Evolutionary conservation across 2,888 invertebrate genomes (phyloP), one percentile per base, ranked within the genome.

Genomic region (Drosophila antonietae): DNA sequence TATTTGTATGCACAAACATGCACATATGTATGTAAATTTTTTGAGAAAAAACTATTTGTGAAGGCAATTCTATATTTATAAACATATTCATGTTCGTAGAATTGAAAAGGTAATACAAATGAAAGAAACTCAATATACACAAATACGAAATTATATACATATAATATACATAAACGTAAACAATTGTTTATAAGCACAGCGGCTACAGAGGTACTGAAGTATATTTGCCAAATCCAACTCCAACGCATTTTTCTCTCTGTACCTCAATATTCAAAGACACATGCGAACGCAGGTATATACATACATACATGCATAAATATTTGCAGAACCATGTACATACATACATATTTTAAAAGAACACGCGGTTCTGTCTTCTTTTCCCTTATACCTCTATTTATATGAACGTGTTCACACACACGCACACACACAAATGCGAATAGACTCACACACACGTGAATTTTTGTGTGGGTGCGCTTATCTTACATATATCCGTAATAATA

Each of bases 381-480:
- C 39, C 66, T 62, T 52, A 62, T 55, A 58, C 61, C 60, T 72
- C 39, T 57, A 47, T 20, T 47, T 28, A 46, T n/a, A 20, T 51
- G 6, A 4, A 28, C 28, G 15, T 39, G 37, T 15, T 49, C 35
- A 44, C 49, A 33, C 35, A 23, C 15, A 44, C 35, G 18, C 8
- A 14, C 3, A 2, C 4, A 33, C 31, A 47, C 33, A 46, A 37
- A 35, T 43, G 3, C 15, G 8, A 2, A 1, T 1, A 33, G n/a
- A 51, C 33, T 4, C 14, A 20, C 3, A 3, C 4, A 49, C 39
- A 31, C 8, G 20, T 14, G 14, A 35, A 56, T 49, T 12, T 14
- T 35, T 49, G 58, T 75, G 64, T 55, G 39, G 37, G 33, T 23
- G 39, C 51, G 59, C 39, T 51, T 52, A 56, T 57, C 41, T 46